phyloP scores from a whole-genome alignment of 2,797 vertebrate genomes.

The Hydrocynus forskahlii region DNA sequence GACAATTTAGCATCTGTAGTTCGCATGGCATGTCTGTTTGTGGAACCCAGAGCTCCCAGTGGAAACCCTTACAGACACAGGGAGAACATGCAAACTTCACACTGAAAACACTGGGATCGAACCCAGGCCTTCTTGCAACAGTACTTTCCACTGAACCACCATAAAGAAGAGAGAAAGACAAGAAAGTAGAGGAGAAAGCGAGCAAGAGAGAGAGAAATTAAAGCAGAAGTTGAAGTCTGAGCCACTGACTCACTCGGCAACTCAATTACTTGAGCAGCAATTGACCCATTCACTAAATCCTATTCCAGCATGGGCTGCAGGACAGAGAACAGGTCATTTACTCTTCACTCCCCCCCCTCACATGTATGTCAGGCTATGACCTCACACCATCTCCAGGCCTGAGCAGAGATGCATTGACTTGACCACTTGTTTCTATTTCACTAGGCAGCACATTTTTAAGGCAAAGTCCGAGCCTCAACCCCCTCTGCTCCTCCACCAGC shows the following conservation, averaged over 20 bases:
- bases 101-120: too few relatives aligned
- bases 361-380: neutral
- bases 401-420: neutral
- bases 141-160: too few relatives aligned
- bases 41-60: too few relatives aligned
- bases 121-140: too few relatives aligned
- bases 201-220: neutral
- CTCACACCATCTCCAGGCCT: neutral
- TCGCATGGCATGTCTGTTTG: too few relatives aligned
- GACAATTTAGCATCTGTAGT: too few relatives aligned
- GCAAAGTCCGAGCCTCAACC: neutral
- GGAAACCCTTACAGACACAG: too few relatives aligned
- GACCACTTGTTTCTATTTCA: constrained; percentile 60
- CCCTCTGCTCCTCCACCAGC: neutral
- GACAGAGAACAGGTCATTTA: constrained; percentile 25
- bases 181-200: neutral
- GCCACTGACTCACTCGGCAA: constrained; percentile 18
- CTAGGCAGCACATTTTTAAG: constrained; percentile 44
- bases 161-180: too few relatives aligned
- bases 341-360: neutral
- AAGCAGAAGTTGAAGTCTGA: neutral
- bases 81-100: too few relatives aligned
- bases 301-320: constrained; percentile 37
- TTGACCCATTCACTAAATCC: constrained; percentile 48
- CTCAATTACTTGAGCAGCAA: constrained; percentile 36